Evolutionary conservation across 2,888 invertebrate species (phyloP).

Genomic region (Caenorhabditis macrosperma): DNA sequence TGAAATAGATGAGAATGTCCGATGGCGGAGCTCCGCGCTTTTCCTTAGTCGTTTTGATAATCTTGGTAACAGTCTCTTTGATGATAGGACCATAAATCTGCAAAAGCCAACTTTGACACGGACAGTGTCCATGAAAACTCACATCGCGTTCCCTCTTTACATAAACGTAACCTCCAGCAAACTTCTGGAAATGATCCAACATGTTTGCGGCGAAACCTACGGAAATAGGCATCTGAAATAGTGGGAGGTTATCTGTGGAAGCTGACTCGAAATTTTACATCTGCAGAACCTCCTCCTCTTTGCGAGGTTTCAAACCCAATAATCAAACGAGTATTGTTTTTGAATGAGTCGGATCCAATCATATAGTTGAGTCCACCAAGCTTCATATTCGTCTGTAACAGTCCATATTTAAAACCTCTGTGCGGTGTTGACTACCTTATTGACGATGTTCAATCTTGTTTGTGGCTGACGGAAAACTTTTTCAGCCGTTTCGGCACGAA

Average conservation of each 20-base stretch:
- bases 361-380: slow-evolving; percentile 51
- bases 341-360: slow-evolving; percentile 15
- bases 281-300: slow-evolving; percentile 2
- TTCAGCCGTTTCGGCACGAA: slow-evolving; percentile 21
- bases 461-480: slow-evolving; percentile 34
- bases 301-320: slow-evolving; percentile 46
- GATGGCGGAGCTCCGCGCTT: slow-evolving; percentile 11
- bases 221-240: slow-evolving; percentile 39
- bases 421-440: slow-evolving; percentile 17
- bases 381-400: slow-evolving; percentile 42
- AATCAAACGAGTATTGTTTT: slow-evolving; percentile 14
- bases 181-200: slow-evolving; percentile 47
- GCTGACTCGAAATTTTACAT: too few species aligned
- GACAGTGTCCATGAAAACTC: neutral
- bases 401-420: too few species aligned
- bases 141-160: slow-evolving; percentile 26
- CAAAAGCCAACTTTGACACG: neutral
- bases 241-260: too few species aligned
- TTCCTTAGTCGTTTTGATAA: slow-evolving; percentile 22
- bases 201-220: slow-evolving; percentile 60
- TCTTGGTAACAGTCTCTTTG: slow-evolving; percentile 13
- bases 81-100: slow-evolving; percentile 34
- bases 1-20: slow-evolving; percentile 55
- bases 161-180: slow-evolving; percentile 59
- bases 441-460: slow-evolving; percentile 50